Percentiles rank a stretch among this genome's conserved stretches.
These are phyloP conservation scores for Amblyteles armatorius DNA, from an alignment of 2,888 invertebrate species.

Conservation along the genomic window DNA sequence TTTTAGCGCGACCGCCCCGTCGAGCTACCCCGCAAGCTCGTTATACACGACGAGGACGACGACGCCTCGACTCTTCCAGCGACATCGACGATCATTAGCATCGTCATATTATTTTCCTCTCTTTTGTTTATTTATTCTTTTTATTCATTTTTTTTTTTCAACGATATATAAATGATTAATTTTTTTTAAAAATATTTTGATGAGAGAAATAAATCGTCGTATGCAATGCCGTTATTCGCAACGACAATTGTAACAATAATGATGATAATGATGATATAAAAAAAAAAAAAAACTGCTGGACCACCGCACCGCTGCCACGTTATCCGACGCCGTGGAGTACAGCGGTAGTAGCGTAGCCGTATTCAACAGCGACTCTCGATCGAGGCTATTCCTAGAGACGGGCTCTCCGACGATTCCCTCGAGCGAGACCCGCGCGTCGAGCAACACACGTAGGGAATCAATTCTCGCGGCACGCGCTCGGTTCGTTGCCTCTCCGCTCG, in stretches of 20 bases:
- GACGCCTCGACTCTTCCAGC: not conserved
- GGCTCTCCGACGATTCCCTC: constrained; percentile 7
- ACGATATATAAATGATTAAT: not conserved
- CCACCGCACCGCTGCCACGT: constrained; percentile 18
- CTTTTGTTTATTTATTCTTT: not conserved
- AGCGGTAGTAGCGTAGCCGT: not conserved
- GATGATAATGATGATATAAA: not conserved
- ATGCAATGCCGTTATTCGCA: not conserved
- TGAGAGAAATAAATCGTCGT: not conserved
- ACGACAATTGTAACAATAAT: not conserved
- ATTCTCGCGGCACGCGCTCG: constrained; percentile 21
- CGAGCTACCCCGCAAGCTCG: constrained; percentile 27
- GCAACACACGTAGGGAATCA: constrained; percentile 35
- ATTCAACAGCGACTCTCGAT: constrained; percentile 27
- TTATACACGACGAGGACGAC: constrained; percentile 32
- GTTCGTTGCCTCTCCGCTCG: constrained; percentile 3
- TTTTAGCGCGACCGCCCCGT: constrained; percentile 1
- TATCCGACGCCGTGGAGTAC: not conserved
- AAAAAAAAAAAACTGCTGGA: constrained; percentile 33
- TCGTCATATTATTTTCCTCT: not conserved
- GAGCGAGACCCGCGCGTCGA: not conserved
- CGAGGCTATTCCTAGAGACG: constrained; percentile 45
- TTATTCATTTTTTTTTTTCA: not conserved
- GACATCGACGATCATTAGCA: not conserved
- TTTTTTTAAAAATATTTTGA: not conserved